These are phyloP conservation scores for Athalia circularis DNA, from an alignment of 2,888 invertebrate genomes.

Conservation along the genomic window DNA sequence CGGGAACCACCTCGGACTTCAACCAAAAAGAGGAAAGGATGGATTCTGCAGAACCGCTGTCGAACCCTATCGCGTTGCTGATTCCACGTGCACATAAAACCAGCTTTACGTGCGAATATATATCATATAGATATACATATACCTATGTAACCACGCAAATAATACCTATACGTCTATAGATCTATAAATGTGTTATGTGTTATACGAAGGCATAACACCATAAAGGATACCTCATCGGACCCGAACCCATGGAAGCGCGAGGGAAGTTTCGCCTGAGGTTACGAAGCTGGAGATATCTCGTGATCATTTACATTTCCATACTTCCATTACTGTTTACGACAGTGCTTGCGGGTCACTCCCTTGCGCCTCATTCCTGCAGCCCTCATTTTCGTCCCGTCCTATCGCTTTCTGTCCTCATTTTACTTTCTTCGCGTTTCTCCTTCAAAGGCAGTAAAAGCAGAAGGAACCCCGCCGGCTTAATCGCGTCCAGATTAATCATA, in stretches of 20 bases:
- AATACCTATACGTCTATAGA: no score
- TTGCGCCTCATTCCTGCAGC: neutral
- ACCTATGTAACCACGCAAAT: no score
- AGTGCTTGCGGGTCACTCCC: conserved; percentile 49
- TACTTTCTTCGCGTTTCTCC: conserved; percentile 11
- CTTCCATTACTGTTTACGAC: conserved; percentile 58
- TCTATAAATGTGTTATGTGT: neutral
- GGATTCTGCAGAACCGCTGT: neutral
- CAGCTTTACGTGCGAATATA: no score
- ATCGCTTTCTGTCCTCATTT: conserved; percentile 47
- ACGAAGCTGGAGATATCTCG: conserved; percentile 43
- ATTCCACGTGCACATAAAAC: no score
- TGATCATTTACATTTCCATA: conserved; percentile 60
- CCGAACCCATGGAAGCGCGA: conserved; percentile 15
- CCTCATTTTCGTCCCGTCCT: conserved; percentile 46
- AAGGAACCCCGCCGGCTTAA: neutral
- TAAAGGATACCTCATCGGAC: conserved; percentile 8
- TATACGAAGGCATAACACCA: neutral
- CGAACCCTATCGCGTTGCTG: neutral
- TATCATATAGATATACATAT: no score
- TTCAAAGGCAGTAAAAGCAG: neutral
- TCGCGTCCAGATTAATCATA: conserved; percentile 27
- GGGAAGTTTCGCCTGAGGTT: conserved; percentile 19
- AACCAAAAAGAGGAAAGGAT: neutral
- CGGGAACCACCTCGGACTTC: conserved; percentile 41